Conservation (phyloP, 2,113 vertebrate genomes). For the Siniperca knerii region DNA sequence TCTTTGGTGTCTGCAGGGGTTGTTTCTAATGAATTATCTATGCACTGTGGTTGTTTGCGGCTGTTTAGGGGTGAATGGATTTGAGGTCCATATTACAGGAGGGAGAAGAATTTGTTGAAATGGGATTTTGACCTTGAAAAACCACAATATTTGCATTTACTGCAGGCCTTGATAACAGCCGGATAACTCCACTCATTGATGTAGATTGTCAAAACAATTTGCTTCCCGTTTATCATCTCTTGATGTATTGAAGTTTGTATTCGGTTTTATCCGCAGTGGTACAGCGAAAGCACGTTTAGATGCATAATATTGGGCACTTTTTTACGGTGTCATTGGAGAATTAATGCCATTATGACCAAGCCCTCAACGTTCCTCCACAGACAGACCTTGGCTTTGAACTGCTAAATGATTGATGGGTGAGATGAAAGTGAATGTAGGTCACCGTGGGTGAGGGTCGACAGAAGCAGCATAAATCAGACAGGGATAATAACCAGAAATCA, state of each 20-base stretch:
- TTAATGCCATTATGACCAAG: conserved; percentile 73
- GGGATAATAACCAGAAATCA: conserved; percentile 74
- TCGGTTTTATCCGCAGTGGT: conserved; percentile 26
- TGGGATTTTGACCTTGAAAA: conserved; percentile 36
- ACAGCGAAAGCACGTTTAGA: conserved; percentile 14
- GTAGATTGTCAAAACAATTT: conserved; percentile 31
- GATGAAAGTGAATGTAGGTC: conserved; percentile 81
- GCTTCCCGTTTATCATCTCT: conserved; percentile 10
- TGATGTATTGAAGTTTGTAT: conserved; percentile 24
- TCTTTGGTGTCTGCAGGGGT: conserved; percentile 32
- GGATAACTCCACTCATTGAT: conserved; percentile 27
- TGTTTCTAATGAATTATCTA: conserved; percentile 47
- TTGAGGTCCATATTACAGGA: conserved; percentile 27
- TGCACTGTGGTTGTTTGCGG: conserved; percentile 20
- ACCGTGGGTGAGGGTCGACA: conserved; percentile 70
- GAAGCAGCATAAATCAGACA: conserved; percentile 75
- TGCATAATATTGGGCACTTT: conserved; percentile 23
- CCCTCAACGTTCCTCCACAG: conserved; percentile 52
- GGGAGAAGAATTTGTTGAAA: conserved; percentile 15
- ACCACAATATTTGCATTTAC: conserved; percentile 31
- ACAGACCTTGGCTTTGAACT: conserved; percentile 77
- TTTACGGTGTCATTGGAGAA: conserved; percentile 53
- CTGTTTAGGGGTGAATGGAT: conserved; percentile 22
- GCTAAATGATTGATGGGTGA: conserved; percentile 80
- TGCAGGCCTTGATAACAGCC: conserved; percentile 9